These are phyloP conservation scores for Chrysocyon brachyurus DNA, from an alignment of 2,797 vertebrate species.

Conservation along the genomic window DNA sequence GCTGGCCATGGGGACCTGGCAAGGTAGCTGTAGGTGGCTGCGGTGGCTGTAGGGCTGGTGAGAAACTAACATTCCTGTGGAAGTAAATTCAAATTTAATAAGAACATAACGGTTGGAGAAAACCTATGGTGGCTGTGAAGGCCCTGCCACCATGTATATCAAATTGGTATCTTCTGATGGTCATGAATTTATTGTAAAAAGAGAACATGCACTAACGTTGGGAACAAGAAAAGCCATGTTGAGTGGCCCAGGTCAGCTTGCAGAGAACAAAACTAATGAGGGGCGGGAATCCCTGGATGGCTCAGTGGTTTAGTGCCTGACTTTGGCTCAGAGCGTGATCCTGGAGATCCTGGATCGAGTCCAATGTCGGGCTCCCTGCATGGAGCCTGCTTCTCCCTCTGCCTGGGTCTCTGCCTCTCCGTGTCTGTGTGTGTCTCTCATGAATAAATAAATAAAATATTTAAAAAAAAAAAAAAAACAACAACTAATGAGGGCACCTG, in stretches of 20 bases:
- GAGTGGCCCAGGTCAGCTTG: background rate
- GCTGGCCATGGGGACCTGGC: rapidly evolving
- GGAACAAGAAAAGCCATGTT: background rate
- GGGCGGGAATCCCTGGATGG: background rate
- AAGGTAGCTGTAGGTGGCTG: background rate
- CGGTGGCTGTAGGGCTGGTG: background rate
- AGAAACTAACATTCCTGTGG: background rate
- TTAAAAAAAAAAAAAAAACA: too few species aligned
- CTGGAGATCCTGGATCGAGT: too few species aligned
- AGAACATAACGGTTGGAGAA: background rate
- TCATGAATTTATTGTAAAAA: background rate
- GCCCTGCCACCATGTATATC: background rate
- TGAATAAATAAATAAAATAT: too few species aligned
- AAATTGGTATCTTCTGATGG: background rate
- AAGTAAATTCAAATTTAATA: background rate
- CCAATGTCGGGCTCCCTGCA: too few species aligned
- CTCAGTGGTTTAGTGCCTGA: background rate
- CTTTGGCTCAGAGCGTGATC: too few species aligned
- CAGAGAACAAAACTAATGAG: background rate
- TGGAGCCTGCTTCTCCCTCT: too few species aligned
- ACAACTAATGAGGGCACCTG: too few species aligned
- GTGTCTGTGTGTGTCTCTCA: too few species aligned
- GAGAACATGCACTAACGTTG: background rate
- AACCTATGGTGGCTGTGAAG: background rate
- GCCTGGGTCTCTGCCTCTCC: too few species aligned